Evolutionary conservation across 2,113 vertebrate genomes (phyloP).

Genomic region (Dascyllus trimaculatus): DNA sequence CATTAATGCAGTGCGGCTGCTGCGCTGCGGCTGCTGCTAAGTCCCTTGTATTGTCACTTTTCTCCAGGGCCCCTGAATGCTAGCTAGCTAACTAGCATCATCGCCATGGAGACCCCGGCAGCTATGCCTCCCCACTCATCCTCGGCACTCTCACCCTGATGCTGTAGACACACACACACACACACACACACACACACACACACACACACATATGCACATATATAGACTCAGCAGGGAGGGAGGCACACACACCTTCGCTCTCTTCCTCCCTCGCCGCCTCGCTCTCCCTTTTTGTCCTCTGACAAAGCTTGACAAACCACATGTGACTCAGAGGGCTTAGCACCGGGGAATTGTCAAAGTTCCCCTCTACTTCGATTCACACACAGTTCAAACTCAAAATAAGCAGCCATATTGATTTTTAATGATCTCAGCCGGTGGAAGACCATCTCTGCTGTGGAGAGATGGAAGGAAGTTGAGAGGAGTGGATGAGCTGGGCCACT

Average conservation of each 20-base stretch:
- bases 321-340: constrained; percentile 95
- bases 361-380: constrained; percentile 65
- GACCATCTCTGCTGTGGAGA: constrained; percentile 40
- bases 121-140: constrained; percentile 92
- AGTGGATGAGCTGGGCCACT: constrained; percentile 1
- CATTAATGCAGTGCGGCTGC: constrained; percentile 97
- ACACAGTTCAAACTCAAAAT: constrained; percentile 86
- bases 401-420: constrained; percentile 85
- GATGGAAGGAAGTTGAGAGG: constrained; percentile 16
- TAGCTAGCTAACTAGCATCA: constrained; percentile 92
- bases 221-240: constrained; percentile 18
- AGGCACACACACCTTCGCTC: constrained; percentile 54
- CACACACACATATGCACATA: constrained; percentile 23
- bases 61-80: constrained; percentile 92
- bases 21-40: constrained; percentile 93
- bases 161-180: constrained; percentile 30
- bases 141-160: constrained; percentile 84
- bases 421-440: constrained; percentile 68
- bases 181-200: constrained; percentile 20
- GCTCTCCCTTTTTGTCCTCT: constrained; percentile 88
- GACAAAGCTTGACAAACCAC: constrained; percentile 98
- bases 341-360: constrained; percentile 88
- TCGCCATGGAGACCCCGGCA: constrained; percentile 97
- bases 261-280: constrained; percentile 47
- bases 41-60: constrained; percentile 98